phyloP scores from a whole-genome alignment of 2,888 invertebrate species.

The Pseudococcus longispinus region DNA sequence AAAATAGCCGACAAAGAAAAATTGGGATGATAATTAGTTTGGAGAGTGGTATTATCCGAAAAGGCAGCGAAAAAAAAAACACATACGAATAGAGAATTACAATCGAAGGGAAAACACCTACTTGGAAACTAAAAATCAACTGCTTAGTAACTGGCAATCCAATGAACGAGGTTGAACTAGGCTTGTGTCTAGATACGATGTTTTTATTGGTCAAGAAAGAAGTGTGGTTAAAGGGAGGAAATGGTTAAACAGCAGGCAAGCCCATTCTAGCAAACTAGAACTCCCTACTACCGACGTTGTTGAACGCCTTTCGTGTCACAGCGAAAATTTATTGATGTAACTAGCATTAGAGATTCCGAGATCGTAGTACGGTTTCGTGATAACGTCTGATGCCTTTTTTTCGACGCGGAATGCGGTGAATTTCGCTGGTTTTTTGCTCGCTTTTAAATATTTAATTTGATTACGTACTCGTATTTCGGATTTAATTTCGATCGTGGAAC shows the following conservation, averaged over 20 bases:
- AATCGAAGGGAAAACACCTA: constrained; percentile 47
- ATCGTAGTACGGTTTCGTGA: constrained; percentile 42
- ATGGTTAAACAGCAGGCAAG: constrained; percentile 19
- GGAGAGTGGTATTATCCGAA: constrained; percentile 45
- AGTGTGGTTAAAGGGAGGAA: constrained; percentile 32
- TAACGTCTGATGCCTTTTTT: constrained; percentile 32
- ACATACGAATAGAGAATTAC: constrained; percentile 40
- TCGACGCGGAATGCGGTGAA: constrained; percentile 11
- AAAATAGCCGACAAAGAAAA: constrained; percentile 56
- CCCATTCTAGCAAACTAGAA: constrained; percentile 43
- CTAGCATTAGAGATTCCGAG: constrained; percentile 50
- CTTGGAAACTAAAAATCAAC: constrained; percentile 7
- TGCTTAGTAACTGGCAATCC: constrained; percentile 33
- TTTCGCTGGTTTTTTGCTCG: neutral
- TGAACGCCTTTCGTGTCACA: constrained; percentile 46
- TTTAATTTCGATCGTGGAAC: neutral
- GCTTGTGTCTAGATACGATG: constrained; percentile 25
- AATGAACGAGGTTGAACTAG: neutral
- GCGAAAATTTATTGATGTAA: constrained; percentile 54
- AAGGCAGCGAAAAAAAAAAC: constrained; percentile 40
- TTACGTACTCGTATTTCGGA: neutral
- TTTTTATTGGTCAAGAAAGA: constrained; percentile 13
- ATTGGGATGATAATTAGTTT: constrained; percentile 52
- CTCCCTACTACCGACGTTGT: constrained; percentile 42
- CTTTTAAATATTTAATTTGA: neutral